Evolutionary conservation across 2,888 invertebrate genomes (phyloP).

Genomic region (Lasiommata megera): DNA sequence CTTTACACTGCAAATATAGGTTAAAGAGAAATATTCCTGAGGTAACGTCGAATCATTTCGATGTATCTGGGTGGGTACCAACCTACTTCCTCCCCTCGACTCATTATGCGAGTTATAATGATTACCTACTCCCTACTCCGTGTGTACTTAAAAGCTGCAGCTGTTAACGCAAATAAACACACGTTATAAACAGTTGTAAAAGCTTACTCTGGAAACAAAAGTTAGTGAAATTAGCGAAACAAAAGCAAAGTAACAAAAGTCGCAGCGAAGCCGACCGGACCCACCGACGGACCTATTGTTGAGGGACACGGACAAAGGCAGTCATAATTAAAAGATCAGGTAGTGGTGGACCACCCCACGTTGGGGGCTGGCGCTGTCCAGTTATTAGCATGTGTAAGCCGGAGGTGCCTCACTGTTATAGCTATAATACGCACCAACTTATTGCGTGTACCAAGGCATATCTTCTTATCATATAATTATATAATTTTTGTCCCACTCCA

Average conservation of each 20-base stretch:
- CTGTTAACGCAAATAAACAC: not conserved
- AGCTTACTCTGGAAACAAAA: slow-evolving; percentile 4
- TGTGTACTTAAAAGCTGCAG: not conserved
- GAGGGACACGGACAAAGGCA: slow-evolving; percentile 31
- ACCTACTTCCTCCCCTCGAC: too few species aligned
- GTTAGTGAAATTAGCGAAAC: not conserved
- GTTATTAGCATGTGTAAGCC: not conserved
- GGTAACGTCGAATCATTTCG: too few species aligned
- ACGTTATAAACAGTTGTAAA: slow-evolving; percentile 1
- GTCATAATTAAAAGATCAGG: slow-evolving; percentile 62
- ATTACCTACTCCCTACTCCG: not conserved
- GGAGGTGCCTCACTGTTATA: too few species aligned
- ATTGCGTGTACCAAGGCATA: too few species aligned
- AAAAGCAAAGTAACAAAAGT: slow-evolving; percentile 8
- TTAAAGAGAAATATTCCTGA: too few species aligned
- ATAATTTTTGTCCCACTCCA: too few species aligned
- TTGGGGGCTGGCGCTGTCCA: not conserved
- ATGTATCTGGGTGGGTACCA: too few species aligned
- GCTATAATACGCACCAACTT: too few species aligned
- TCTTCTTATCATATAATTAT: too few species aligned
- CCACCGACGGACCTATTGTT: not conserved
- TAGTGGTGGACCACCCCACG: slow-evolving; percentile 37
- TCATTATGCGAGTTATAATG: too few species aligned
- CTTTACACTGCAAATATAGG: too few species aligned
- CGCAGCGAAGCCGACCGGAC: not conserved